phyloP scores from a whole-genome alignment of 1,140 invertebrate genomes.

The Drosophila tani region DNA sequence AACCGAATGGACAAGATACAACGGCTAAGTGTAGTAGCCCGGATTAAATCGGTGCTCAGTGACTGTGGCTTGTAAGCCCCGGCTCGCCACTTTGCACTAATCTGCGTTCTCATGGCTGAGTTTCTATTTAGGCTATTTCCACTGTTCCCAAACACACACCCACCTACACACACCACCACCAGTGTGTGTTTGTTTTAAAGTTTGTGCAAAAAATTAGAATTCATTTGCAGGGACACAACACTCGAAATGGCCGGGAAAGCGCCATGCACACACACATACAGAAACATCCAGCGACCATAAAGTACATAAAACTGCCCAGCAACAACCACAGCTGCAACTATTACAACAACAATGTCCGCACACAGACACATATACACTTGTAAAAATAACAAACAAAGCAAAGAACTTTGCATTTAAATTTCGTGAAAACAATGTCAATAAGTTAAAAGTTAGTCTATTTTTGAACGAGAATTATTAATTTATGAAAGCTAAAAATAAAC shows the following conservation, averaged over 20 bases:
- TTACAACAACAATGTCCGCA: conserved; percentile 4
- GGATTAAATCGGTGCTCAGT: conserved; percentile 20
- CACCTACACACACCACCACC: neutral
- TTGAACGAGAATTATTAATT: neutral
- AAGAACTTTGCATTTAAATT: conserved; percentile 10
- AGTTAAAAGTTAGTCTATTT: neutral
- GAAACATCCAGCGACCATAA: conserved; percentile 13
- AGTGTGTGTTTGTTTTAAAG: conserved; percentile 55
- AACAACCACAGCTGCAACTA: conserved; percentile 36
- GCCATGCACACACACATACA: conserved; percentile 18
- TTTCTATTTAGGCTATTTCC: conserved; percentile 41
- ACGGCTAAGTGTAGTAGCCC: neutral
- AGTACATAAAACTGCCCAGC: conserved; percentile 59
- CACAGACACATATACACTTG: conserved; percentile 8
- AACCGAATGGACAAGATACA: neutral
- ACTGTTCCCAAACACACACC: conserved; percentile 11
- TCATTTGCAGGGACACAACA: conserved; percentile 71
- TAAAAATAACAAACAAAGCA: conserved; percentile 4
- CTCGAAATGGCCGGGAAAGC: conserved; percentile 52
- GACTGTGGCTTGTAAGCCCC: conserved; percentile 8
- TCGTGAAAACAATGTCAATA: conserved; percentile 12
- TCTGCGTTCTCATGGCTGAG: conserved; percentile 41
- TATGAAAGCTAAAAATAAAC: neutral
- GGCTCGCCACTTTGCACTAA: conserved; percentile 29
- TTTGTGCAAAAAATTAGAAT: conserved; percentile 77